Conservation (phyloP, 2,113 vertebrate genomes). For the Dryoscopus gambensis region DNA sequence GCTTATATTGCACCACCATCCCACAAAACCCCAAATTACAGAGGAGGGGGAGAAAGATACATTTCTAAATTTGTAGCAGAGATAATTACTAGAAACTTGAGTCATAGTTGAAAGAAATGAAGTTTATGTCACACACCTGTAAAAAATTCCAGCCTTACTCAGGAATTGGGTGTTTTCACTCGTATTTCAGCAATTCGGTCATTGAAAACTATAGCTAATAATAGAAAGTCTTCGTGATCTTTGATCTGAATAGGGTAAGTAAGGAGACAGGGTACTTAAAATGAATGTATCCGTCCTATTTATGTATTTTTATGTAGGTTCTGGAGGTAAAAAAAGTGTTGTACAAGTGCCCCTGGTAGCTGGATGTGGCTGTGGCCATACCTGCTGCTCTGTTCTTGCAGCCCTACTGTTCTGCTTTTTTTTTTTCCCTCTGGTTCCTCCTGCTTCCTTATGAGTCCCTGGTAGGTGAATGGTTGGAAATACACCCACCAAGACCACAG, state of each 20-base stretch:
- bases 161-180: background rate
- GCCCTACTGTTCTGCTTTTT: background rate
- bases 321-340: background rate
- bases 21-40: background rate
- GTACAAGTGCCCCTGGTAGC: background rate
- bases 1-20: background rate
- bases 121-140: background rate
- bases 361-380: accelerated
- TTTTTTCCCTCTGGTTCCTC: accelerated
- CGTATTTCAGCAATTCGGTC: accelerated
- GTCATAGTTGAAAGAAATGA: background rate
- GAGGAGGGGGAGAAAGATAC: background rate
- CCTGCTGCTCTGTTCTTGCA: background rate
- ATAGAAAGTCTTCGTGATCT: background rate
- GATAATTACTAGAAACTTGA: slow-evolving; percentile 4
- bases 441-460: background rate
- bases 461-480: background rate
- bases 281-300: background rate
- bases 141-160: background rate
- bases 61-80: background rate
- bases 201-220: background rate
- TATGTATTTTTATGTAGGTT: background rate
- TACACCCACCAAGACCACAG: background rate
- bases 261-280: background rate
- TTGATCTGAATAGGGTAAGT: background rate